Evolutionary conservation across 2,113 vertebrate genomes (phyloP).

Genomic region (Oryzias woworae): DNA sequence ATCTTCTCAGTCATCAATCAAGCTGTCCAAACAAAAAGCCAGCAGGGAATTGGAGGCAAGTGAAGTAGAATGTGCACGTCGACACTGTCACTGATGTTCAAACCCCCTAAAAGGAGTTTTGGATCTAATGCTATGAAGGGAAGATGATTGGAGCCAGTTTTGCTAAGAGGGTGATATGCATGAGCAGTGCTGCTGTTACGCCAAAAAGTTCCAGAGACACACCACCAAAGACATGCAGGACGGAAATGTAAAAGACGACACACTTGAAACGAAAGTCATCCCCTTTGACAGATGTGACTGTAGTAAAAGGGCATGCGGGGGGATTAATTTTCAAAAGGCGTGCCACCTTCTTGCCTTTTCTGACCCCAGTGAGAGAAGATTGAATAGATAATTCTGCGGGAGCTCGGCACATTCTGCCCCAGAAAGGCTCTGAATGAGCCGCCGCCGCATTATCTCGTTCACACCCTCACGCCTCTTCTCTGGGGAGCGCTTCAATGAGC

Average conservation of each 20-base stretch:
- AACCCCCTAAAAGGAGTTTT: constrained; percentile 60
- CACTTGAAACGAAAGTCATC: constrained; percentile 29
- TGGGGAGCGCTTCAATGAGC: constrained; percentile 14
- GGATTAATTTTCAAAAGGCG: constrained; percentile 64
- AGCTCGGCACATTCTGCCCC: constrained; percentile 38
- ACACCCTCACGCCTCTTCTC: constrained; percentile 25
- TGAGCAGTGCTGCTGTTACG: constrained; percentile 43
- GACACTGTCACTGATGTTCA: constrained; percentile 65
- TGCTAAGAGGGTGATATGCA: constrained; percentile 44
- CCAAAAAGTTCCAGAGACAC: constrained; percentile 33
- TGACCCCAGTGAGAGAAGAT: constrained; percentile 51
- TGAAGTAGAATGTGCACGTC: constrained; percentile 53
- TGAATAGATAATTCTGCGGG: constrained; percentile 62
- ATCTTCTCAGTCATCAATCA: constrained; percentile 58
- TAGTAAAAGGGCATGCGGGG: constrained; percentile 48
- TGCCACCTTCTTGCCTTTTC: constrained; percentile 47
- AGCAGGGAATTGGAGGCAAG: constrained; percentile 38
- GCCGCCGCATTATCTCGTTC: constrained; percentile 33
- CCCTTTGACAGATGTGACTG: constrained; percentile 43
- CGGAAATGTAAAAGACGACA: not conserved
- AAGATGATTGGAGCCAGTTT: constrained; percentile 55
- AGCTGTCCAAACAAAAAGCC: constrained; percentile 61
- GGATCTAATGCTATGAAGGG: constrained; percentile 47
- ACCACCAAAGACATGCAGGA: constrained; percentile 26
- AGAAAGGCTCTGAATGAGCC: constrained; percentile 35